phyloP scores from a whole-genome alignment of 2,797 vertebrate species.

The Molossus alvarezi region DNA sequence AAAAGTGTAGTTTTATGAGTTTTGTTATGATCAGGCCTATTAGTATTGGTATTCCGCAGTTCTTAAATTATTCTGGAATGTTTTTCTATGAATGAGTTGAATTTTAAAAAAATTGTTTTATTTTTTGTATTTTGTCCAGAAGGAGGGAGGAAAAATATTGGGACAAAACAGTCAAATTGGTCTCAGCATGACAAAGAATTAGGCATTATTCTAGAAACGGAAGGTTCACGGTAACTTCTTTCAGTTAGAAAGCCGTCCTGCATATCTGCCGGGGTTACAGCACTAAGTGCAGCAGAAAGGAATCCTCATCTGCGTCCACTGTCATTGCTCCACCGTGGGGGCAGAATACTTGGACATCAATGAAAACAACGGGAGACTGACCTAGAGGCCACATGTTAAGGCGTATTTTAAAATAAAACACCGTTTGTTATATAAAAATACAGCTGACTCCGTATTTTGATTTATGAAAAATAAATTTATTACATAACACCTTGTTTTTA shows the following conservation, averaged over 20 bases:
- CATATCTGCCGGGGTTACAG: background rate
- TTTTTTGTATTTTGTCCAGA: background rate
- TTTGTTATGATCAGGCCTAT: background rate
- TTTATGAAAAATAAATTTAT: slow-evolving; percentile 96
- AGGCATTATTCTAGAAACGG: background rate
- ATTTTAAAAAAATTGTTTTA: slow-evolving; percentile 5
- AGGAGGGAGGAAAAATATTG: background rate
- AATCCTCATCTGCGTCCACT: background rate
- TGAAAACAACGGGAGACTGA: slow-evolving; percentile 12
- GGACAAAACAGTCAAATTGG: background rate
- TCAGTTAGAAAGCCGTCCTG: background rate
- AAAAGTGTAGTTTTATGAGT: background rate
- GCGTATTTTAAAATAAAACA: slow-evolving; percentile 64
- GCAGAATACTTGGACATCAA: background rate
- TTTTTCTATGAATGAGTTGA: slow-evolving; percentile 34
- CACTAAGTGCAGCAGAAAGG: background rate
- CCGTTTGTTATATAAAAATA: slow-evolving; percentile 81
- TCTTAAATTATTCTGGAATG: slow-evolving; percentile 18
- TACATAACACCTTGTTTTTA: slow-evolving; percentile 94
- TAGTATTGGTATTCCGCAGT: background rate
- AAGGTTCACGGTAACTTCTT: background rate
- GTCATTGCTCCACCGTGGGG: background rate
- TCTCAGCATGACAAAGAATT: background rate
- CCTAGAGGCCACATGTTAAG: background rate
- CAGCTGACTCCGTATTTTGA: slow-evolving; percentile 88